phyloP scores from a whole-genome alignment of 2,797 vertebrate genomes.

The Eulemur albifrons region DNA sequence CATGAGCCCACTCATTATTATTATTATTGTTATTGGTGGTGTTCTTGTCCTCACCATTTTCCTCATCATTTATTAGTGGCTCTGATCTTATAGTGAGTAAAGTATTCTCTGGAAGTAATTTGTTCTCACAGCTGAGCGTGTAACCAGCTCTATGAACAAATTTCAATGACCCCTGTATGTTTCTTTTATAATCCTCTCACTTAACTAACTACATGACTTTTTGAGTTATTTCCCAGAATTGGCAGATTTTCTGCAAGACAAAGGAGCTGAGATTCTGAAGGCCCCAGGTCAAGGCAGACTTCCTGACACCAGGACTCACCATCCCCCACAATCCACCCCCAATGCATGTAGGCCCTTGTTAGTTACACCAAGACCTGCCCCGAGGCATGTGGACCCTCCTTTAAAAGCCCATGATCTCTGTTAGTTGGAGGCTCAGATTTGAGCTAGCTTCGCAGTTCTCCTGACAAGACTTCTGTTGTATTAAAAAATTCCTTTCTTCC shows the following conservation, averaged over 20 bases:
- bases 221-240: background rate
- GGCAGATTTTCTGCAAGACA: background rate
- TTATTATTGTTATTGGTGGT: too few relatives aligned
- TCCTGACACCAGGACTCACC: background rate
- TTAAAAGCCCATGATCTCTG: background rate
- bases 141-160: background rate
- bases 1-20: background rate
- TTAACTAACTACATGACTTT: background rate
- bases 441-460: background rate
- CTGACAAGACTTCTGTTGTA: background rate
- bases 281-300: background rate
- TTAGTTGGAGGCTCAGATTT: background rate
- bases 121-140: background rate
- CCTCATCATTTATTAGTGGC: background rate
- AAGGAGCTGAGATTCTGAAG: background rate
- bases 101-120: background rate
- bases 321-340: background rate
- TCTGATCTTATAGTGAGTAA: background rate
- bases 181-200: background rate
- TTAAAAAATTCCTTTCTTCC: background rate
- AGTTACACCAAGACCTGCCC: background rate
- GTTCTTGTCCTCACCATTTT: background rate
- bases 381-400: background rate
- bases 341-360: background rate
- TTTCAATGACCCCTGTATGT: background rate